Base-by-base conservation (phyloP, 2,113 vertebrate species). In the Talpa occidentalis region DNA sequence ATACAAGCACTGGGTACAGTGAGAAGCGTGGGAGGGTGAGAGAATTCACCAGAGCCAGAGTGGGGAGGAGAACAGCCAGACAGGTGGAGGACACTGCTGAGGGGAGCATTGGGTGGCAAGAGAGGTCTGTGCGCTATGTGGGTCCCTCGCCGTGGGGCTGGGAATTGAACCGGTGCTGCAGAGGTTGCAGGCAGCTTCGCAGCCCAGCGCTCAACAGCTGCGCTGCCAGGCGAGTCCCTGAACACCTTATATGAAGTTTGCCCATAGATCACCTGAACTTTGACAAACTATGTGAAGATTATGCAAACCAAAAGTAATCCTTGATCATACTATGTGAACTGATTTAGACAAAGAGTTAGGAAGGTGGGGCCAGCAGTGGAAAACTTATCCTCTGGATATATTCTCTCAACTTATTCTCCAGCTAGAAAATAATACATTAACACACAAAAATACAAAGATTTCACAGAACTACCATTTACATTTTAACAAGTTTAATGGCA, bases 401-500 rank as follows among this genome's bases (percentile, higher is more conserved):
- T 2, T 32, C 32, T 78, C 19, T 73, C 49, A 87, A 56, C 4
- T 47, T 83, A 56, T 73, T 64, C 21, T 92, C 64, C 37, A 94
- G 44, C 32, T 62, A 82, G 30, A 37, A 56, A 85, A 88, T 37
- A 47, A 73, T 37, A 78, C 16, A 59, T 14, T 37, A 37, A 70
- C 56, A 47, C 5, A 88, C 26, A 87, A 54, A 93, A 76, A 59
- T 26, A 78, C 6, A 80, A 66, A 56, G 54, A 40, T 69, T 81
- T 89, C 74, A 89, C 17, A 83, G 69, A 84, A 72, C 28, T 72
- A 69, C 14, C 56, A 78, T 79, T 59, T 88, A 66, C 28, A 85
- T 42, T 84, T 93, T 66, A 76, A 83, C 22, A 70, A 62, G 35
- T 80, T 82, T 82, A 95, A 69, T 28, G 52, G 37, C 26, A 62